Evolutionary conservation across 1,140 invertebrate genomes (phyloP), one percentile per base, ranked within the genome.

Genomic region (Polypedilum pembai): DNA sequence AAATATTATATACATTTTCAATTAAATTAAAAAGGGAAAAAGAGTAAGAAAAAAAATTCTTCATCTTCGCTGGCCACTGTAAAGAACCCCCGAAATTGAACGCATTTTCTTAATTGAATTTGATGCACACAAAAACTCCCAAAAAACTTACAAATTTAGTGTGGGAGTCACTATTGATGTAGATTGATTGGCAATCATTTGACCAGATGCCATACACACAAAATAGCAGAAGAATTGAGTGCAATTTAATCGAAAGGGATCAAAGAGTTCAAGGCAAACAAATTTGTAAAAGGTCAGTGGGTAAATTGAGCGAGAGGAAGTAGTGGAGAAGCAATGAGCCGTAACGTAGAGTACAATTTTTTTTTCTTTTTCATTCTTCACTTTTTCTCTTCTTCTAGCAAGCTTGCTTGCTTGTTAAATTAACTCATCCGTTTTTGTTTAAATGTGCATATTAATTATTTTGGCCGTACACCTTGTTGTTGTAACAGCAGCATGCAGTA

Each of bases 251-350:
- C n/a, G 8, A 69, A 18, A 20, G 65, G 65, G 65, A 69, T 69
- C 65, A 21, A 21, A 69, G 65, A 69, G 65, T 69, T 69, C 65
- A 69, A 69, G 65, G 65, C 65, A 20, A 69, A 8, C 18, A 21
- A 69, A 69, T 20, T n/a, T 18, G 65, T 69, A 21, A 69, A 69
- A 69, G 65, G 65, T 69, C 65, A 69, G 65, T 69, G 65, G 65
- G 65, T 69, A 69, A 69, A 69, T 69, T 20, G 65, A 69, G 18
- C 5, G 65, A 21, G 65, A 5, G 65, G 20, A 69, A 56, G 45
- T 56, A 56, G 45, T 56, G 45, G 45, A 56, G n/a, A 56, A 56
- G 45, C 65, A 69, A 69, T 69, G 65, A 69, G 65, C 17, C 20
- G 65, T 69, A 69, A 20, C 65, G 17, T 20, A 17, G 3, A 56